These are phyloP conservation scores for Parthenolecanium corni DNA, from an alignment of 2,888 invertebrate genomes.

Conservation along the genomic window DNA sequence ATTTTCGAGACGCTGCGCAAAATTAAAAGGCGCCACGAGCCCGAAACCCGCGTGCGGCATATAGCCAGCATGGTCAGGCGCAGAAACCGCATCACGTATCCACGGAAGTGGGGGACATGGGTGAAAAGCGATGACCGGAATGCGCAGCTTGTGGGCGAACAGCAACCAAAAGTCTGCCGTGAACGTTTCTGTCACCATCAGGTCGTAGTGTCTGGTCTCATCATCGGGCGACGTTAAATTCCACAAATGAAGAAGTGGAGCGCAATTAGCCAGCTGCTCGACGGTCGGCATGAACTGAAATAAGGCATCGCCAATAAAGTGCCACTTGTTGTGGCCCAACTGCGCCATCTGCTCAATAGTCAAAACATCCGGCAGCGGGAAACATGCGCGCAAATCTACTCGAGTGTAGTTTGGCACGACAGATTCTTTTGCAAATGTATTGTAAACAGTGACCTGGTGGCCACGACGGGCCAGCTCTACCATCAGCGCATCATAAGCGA, in stretches of 20 bases:
- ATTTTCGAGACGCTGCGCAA: constrained; percentile 35
- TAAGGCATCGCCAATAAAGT: not conserved
- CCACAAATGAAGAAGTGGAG: not conserved
- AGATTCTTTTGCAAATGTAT: not conserved
- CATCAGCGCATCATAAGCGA: constrained; percentile 20
- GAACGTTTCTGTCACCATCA: constrained; percentile 58
- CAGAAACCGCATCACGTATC: constrained; percentile 38
- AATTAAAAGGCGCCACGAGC: constrained; percentile 35
- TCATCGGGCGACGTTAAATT: not conserved
- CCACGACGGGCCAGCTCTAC: constrained; percentile 15
- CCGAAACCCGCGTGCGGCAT: constrained; percentile 18
- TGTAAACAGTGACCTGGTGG: constrained; percentile 22
- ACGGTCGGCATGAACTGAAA: not conserved
- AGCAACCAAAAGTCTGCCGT: constrained; percentile 56
- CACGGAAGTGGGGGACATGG: constrained; percentile 52
- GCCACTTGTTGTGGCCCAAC: not conserved
- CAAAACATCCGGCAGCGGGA: not conserved
- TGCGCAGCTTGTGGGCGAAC: constrained; percentile 45
- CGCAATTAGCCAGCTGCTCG: constrained; percentile 3
- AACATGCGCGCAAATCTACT: not conserved
- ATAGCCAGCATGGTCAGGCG: constrained; percentile 22
- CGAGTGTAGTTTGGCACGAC: constrained; percentile 1
- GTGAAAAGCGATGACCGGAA: constrained; percentile 42
- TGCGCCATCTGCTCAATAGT: not conserved
- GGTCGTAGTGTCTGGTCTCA: constrained; percentile 42